Base-by-base conservation (phyloP, 2,113 vertebrate species). In the Oceanodroma tethys region DNA sequence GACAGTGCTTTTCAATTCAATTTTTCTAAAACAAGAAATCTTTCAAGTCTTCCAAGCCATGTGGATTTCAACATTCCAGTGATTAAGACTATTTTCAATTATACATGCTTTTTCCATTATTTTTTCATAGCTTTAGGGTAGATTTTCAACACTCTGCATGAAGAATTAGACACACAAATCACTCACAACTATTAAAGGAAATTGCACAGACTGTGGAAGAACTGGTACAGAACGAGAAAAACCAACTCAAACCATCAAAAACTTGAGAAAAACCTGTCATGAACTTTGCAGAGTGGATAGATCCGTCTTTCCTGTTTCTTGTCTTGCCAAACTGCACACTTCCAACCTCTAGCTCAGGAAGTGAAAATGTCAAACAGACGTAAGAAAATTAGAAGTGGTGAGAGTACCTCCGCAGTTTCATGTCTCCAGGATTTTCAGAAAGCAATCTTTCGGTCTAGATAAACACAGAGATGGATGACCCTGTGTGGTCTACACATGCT, bases 1-100 rank as follows among this genome's bases (percentile, higher is more conserved):
- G 97, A 98, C 97, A 98, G 96, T 65, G 9, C 96, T 98, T 98
- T 98, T 97, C 78, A 95, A 97, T 98, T 98, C 96, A 68, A 84
- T 93, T 96, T 95, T 97, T 96, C 95, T 92, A 85, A 98, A 98
- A 97, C 97, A 97, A 98, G 96, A 95, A 94, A 96, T 97, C 94
- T 97, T 97, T 96, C 91, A 94, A 96, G 88, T 91, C 72, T 67
- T 95, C 87, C 89, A 89, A 92, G 88, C 76, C 87, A 79, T 63
- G 92, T 95, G 94, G 60, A 85, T 93, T 92, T 93, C 92, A 86
- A 74, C 34, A 67, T 89, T 83, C 85, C 81, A 93, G 83, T 93
- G 90, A 97, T 96, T 97, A 96, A 97, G 78, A 81, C 74, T 68
- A 93, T 95, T 96, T 95, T 97, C 97, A 95, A 95, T 97, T 96